Conservation (phyloP, 2,113 vertebrate species). For the Guaruba guarouba region DNA sequence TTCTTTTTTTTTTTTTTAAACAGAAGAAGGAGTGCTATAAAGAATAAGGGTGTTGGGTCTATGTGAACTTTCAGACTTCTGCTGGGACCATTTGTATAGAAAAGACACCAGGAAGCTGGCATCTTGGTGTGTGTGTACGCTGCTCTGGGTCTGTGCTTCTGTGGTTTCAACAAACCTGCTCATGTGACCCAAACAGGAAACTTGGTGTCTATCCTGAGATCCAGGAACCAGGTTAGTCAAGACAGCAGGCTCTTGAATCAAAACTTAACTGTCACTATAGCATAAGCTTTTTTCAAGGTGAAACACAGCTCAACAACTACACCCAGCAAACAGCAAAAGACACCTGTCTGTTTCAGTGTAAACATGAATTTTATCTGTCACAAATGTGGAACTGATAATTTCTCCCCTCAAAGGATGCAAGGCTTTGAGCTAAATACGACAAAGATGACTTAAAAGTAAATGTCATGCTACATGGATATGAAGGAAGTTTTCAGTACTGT, state of each 20-base stretch:
- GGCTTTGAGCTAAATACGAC: background rate
- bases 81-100: background rate
- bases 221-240: background rate
- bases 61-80: background rate
- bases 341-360: background rate
- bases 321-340: background rate
- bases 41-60: background rate
- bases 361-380: background rate
- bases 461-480: background rate
- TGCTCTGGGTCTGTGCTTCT: fast-evolving
- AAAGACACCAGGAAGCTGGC: background rate
- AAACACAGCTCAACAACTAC: background rate
- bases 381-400: background rate
- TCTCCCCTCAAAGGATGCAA: background rate
- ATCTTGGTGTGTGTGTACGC: fast-evolving
- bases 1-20: background rate
- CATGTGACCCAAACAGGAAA: background rate
- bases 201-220: background rate
- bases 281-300: background rate
- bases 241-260: background rate
- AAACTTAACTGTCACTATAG: background rate
- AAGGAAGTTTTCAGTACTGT: background rate
- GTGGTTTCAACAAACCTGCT: background rate
- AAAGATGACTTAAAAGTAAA: background rate
- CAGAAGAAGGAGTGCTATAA: background rate